Base-by-base conservation (phyloP, 2,113 vertebrate species). In the Rhodinocichla rosea region DNA sequence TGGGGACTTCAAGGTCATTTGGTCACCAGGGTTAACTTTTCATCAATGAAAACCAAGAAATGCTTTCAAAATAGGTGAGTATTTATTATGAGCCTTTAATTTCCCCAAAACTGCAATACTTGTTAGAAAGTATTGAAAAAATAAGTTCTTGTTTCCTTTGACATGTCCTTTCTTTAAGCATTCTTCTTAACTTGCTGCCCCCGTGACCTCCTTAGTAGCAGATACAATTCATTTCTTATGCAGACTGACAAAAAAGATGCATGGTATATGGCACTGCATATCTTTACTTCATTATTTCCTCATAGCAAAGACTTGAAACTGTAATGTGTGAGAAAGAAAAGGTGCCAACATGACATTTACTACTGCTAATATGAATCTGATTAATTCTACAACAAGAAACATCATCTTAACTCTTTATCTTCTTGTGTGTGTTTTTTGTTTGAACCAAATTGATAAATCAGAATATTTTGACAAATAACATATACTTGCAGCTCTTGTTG, bases 211-310 rank as follows among this genome's bases (percentile, higher is more conserved):
- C 96, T 98, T 97, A 92, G 98, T 97, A 98, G 98, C 98, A 98
- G 98, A 98, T 98, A 98, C 97, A 98, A 98, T 99, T 99, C 98
- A 99, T 99, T 98, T 98, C 98, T 98, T 98, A 99, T 98, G 98
- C 99, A 99, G 98, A 97, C 98, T 99, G 98, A 99, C 98, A 99
- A 98, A 98, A 97, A 98, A 98, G 98, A 98, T 98, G 98, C 98
- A 98, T 95, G 77, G 98, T 99, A 98, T 99, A 99, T 99, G 98
- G 98, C 98, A 97, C 98, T 98, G 99, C 98, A 99, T 99, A 99
- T 98, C 98, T 97, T 98, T 98, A 98, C 98, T 99, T 99, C 98
- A 99, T 99, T 99, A 99, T 98, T 98, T 97, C 97, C 97, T 97
- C 95, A 97, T 97, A 98, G 98, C 98, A 97, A 97, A 98, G 98